Percentiles rank a stretch among this genome's conserved stretches.
Evolutionary conservation across 1,140 invertebrate species (phyloP).

Genomic region (Lysiphlebus fabarum): DNA sequence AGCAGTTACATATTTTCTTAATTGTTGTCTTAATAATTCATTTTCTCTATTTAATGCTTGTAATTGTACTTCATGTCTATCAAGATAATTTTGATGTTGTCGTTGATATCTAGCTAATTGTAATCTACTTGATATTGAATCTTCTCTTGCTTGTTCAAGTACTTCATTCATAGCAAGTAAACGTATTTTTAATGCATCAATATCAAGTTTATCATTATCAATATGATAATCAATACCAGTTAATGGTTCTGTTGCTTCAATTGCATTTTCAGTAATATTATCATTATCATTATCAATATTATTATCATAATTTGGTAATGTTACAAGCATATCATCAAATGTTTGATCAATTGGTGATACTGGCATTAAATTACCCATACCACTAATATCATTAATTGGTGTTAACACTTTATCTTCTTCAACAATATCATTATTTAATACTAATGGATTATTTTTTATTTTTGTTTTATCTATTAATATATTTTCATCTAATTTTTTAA

Average conservation of each 20-base stretch:
- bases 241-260: slow-evolving; percentile 50
- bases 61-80: slow-evolving; percentile 50
- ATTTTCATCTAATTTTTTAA: slow-evolving; percentile 9
- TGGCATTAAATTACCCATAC: slow-evolving; percentile 48
- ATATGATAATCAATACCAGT: slow-evolving; percentile 31
- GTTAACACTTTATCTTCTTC: slow-evolving; percentile 50
- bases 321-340: slow-evolving; percentile 46
- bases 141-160: slow-evolving; percentile 48
- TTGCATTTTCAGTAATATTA: slow-evolving; percentile 40
- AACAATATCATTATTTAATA: slow-evolving; percentile 36
- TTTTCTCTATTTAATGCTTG: slow-evolving; percentile 68
- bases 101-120: slow-evolving; percentile 48
- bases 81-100: slow-evolving; percentile 52
- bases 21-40: slow-evolving; percentile 80
- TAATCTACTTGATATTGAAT: slow-evolving; percentile 43
- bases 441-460: not conserved
- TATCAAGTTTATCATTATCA: slow-evolving; percentile 40
- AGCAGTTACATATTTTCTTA: slow-evolving; percentile 85
- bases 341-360: slow-evolving; percentile 48
- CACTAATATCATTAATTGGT: slow-evolving; percentile 45
- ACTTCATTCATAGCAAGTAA: slow-evolving; percentile 46
- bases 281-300: slow-evolving; percentile 40
- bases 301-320: slow-evolving; percentile 44
- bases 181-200: slow-evolving; percentile 41
- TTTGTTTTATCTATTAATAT: no score